A percentile compares a stretch with the other conserved stretches of the same genome.
phyloP scores from a whole-genome alignment of 2,113 vertebrate species.

The Galbula dea region DNA sequence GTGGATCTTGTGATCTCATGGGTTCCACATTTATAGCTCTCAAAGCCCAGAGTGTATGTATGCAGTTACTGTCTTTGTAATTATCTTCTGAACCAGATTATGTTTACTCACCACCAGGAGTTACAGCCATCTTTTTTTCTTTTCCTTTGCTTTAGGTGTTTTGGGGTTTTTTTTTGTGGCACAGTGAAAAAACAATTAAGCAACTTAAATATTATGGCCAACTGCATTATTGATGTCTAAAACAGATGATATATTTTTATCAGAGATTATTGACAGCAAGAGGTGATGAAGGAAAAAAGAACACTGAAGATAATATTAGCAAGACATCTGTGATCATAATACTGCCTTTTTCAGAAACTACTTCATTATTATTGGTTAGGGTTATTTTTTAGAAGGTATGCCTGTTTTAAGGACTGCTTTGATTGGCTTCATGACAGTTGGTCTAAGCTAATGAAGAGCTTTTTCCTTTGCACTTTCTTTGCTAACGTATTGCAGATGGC shows the following conservation, averaged over 20 bases:
- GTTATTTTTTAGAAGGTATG: neutral
- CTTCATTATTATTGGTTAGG: neutral
- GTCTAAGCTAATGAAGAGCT: neutral
- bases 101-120: neutral
- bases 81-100: neutral
- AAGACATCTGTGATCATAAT: neutral
- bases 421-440: neutral
- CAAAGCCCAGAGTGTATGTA: neutral
- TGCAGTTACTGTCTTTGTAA: neutral
- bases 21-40: neutral
- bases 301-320: neutral
- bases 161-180: neutral
- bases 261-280: too few relatives aligned
- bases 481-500: neutral
- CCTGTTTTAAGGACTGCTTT: neutral
- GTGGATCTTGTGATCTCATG: neutral
- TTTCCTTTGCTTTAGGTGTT: neutral
- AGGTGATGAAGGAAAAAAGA: too few relatives aligned
- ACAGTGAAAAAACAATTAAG: neutral
- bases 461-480: neutral
- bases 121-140: accelerated
- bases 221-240: neutral
- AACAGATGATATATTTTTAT: too few relatives aligned
- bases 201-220: neutral
- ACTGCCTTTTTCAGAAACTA: neutral